These are phyloP conservation scores for Pachymerium ferrugineum DNA, from an alignment of 2,888 invertebrate species.

Conservation along the genomic window DNA sequence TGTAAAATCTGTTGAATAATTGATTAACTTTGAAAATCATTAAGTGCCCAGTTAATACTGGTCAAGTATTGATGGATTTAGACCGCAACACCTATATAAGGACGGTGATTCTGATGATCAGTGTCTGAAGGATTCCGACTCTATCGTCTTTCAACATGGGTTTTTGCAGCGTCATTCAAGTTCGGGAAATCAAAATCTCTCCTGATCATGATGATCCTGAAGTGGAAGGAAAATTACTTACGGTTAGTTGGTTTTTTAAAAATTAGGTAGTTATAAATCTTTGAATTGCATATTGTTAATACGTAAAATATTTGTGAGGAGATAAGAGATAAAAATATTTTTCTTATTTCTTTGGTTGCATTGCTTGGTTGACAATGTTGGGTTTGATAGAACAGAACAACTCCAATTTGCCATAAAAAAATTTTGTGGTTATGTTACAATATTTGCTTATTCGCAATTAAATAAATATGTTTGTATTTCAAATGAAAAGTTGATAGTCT, in stretches of 20 bases:
- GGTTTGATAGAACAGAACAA: too few species aligned
- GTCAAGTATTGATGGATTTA: neutral
- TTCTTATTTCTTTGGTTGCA: too few species aligned
- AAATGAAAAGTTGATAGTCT: too few species aligned
- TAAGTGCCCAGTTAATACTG: neutral
- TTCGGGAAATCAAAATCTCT: neutral
- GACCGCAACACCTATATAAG: neutral
- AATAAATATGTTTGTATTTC: too few species aligned
- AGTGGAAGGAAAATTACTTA: neutral
- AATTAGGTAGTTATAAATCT: neutral
- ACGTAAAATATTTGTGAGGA: too few species aligned
- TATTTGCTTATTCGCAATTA: too few species aligned
- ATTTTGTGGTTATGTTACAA: too few species aligned
- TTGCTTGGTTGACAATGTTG: too few species aligned
- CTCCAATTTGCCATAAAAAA: too few species aligned
- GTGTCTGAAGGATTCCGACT: neutral
- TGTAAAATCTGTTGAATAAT: neutral
- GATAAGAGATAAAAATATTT: too few species aligned
- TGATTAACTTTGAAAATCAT: neutral
- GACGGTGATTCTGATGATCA: neutral
- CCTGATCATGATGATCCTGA: slow-evolving; percentile 18
- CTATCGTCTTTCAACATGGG: neutral
- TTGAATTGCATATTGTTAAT: too few species aligned
- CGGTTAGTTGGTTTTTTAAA: neutral
- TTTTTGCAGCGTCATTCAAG: slow-evolving; percentile 25